Conservation (phyloP, 2,113 vertebrate genomes). For the Echinops telfairi region DNA sequence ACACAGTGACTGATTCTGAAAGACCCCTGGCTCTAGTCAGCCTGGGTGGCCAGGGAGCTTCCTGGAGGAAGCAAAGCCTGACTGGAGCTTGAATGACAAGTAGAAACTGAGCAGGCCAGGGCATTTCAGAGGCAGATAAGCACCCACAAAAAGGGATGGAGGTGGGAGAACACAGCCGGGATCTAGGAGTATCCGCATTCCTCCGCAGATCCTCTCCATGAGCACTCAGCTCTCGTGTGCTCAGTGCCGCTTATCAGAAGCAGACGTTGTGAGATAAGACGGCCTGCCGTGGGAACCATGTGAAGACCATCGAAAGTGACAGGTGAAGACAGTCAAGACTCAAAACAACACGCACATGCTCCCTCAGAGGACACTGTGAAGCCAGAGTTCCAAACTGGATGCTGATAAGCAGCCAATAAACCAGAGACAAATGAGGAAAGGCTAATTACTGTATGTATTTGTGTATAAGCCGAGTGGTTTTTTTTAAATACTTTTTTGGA, state of each 20-base stretch:
- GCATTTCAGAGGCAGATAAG: constrained; percentile 46
- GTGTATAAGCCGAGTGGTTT: too few relatives aligned
- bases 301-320: constrained; percentile 16
- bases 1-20: not conserved
- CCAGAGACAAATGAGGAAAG: not conserved
- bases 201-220: not conserved
- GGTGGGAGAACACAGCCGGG: not conserved
- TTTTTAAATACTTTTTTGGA: too few relatives aligned
- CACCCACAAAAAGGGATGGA: not conserved
- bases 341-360: not conserved
- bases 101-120: not conserved
- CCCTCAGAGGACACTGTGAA: not conserved
- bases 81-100: constrained; percentile 18
- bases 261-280: too few relatives aligned
- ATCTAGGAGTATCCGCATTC: not conserved
- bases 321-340: not conserved
- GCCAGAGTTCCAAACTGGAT: not conserved
- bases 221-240: not conserved
- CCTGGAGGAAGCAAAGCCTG: constrained; percentile 55
- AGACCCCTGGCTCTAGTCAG: not conserved
- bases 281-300: too few relatives aligned
- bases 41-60: not conserved
- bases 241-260: not conserved
- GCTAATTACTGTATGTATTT: too few relatives aligned
- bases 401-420: not conserved